These are phyloP conservation scores for Strigamia maritima DNA, from an alignment of 2,888 invertebrate species.

Conservation along the genomic window DNA sequence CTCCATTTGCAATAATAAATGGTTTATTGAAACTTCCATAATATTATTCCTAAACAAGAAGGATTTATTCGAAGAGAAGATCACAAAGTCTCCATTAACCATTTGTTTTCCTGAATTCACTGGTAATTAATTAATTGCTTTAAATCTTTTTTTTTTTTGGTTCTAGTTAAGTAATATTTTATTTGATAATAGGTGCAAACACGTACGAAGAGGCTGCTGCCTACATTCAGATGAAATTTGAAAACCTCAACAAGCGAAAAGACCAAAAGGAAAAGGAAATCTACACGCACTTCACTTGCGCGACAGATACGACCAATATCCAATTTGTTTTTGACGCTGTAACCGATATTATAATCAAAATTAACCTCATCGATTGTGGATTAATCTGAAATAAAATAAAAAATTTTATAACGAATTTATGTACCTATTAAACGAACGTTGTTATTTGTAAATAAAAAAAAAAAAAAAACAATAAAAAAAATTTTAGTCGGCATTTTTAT, in stretches of 20 bases:
- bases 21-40: conserved; percentile 99
- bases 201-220: conserved; percentile 99
- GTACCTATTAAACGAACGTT: too few species aligned
- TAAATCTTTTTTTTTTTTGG: conserved; percentile 44
- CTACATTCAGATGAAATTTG: conserved; percentile 99
- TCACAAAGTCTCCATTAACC: conserved; percentile 97
- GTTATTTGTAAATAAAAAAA: too few species aligned
- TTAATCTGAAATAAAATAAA: too few species aligned
- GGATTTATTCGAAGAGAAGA: conserved; percentile 99
- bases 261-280: conserved; percentile 99
- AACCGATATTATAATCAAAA: conserved; percentile 99
- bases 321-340: conserved; percentile 99
- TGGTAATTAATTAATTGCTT: conserved; percentile 67
- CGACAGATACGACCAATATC: conserved; percentile 99
- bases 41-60: conserved; percentile 99
- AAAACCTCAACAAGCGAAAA: conserved; percentile 96
- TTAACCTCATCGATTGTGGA: conserved; percentile 98
- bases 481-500: too few species aligned
- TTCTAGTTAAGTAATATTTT: too few species aligned
- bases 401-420: conserved; percentile 50
- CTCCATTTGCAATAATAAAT: conserved; percentile 99
- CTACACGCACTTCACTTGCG: conserved; percentile 99
- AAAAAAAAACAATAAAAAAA: too few species aligned
- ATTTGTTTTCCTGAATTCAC: conserved; percentile 99
- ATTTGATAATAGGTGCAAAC: conserved; percentile 97